Evolutionary conservation across 2,888 invertebrate genomes (phyloP).

Genomic region (Dexiosoma caninum): DNA sequence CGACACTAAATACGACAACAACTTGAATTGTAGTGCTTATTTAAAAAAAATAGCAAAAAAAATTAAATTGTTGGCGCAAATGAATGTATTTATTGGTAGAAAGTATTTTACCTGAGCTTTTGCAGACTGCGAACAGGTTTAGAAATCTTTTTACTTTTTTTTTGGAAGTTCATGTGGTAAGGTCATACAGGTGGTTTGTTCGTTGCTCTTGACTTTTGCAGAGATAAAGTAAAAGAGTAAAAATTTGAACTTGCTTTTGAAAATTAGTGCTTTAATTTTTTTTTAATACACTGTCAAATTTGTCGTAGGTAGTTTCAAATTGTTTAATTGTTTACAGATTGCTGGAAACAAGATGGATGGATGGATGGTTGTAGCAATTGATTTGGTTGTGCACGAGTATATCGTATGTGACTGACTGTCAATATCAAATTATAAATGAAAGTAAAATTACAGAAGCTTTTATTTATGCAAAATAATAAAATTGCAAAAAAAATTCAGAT

Average conservation of each 20-base stretch:
- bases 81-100: conserved; percentile 26
- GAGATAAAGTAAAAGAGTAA: neutral
- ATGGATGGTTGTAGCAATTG: no score
- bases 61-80: conserved; percentile 6
- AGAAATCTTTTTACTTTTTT: neutral
- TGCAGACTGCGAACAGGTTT: conserved; percentile 34
- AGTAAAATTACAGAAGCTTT: conserved; percentile 43
- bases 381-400: neutral
- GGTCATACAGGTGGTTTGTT: conserved; percentile 58
- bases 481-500: neutral
- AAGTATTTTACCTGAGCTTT: conserved; percentile 36
- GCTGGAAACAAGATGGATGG: neutral
- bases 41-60: neutral
- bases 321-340: conserved; percentile 15
- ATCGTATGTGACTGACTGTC: neutral
- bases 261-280: neutral
- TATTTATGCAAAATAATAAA: neutral
- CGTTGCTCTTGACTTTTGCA: conserved; percentile 68
- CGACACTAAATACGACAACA: neutral
- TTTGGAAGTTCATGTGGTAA: conserved; percentile 49
- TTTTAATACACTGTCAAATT: neutral
- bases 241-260: conserved; percentile 8
- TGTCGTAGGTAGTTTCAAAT: conserved; percentile 1
- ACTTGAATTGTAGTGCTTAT: neutral
- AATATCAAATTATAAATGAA: conserved; percentile 17